Conservation (phyloP, 37 sponge, comb jelly and placozoan species). For the Halisarca cf. caerulea region DNA sequence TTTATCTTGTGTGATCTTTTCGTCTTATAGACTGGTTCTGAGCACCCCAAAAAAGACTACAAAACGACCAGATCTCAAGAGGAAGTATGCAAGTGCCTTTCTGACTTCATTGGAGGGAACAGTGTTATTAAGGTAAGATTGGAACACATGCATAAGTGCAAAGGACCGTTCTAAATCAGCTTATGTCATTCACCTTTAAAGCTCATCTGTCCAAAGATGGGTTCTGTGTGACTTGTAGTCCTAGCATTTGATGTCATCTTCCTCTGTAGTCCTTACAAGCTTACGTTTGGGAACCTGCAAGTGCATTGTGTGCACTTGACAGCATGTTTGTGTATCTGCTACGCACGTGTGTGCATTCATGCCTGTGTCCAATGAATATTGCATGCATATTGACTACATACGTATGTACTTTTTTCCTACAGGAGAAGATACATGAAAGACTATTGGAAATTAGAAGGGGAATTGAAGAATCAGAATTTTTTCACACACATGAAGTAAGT, state of each 20-base stretch:
- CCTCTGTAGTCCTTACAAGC: too few species aligned
- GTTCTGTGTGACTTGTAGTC: too few species aligned
- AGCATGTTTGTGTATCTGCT: too few species aligned
- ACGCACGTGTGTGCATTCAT: background rate
- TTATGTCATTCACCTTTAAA: too few species aligned
- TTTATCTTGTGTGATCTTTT: too few species aligned
- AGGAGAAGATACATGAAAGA: conserved; percentile 67
- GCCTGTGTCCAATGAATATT: background rate
- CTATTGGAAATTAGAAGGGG: conserved; percentile 60
- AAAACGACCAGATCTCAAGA: conserved; percentile 57
- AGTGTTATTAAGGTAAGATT: conserved; percentile 52
- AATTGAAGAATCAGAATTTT: conserved; percentile 76
- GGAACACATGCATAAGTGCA: too few species aligned
- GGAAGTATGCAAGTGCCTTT: conserved; percentile 55
- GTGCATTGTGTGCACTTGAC: too few species aligned
- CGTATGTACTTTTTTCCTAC: background rate
- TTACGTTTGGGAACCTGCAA: too few species aligned
- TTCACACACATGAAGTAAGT: conserved; percentile 84
- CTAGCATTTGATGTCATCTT: too few species aligned
- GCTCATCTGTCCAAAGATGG: too few species aligned
- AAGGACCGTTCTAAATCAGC: too few species aligned
- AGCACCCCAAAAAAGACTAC: conserved; percentile 76
- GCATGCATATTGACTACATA: background rate
- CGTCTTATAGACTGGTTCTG: conserved; percentile 59
- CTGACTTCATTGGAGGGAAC: conserved; percentile 53